Evolutionary conservation across 2,797 vertebrate genomes (phyloP), one percentile per base, ranked within the genome.

Genomic region (Coluber constrictor): DNA sequence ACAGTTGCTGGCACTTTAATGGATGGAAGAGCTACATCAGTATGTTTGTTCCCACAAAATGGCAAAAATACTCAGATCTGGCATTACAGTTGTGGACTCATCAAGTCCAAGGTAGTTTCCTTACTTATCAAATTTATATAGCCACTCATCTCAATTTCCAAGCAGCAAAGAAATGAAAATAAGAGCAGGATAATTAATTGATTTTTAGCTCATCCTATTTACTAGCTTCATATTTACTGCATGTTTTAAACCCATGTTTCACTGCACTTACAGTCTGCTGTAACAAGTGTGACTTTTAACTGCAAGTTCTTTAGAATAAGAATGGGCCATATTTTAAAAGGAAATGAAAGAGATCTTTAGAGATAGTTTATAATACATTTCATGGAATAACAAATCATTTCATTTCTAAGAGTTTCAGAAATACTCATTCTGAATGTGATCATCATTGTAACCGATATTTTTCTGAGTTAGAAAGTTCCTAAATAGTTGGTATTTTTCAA

Each of bases 31-130:
- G 97, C 97, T 0, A 94, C 97, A 0, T 98, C 97, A 1, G 97
- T 98, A 92, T 98, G 96, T 0, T 93, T 97, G 0, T 96, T 97
- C 86, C 96, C 98, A 0, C 96, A 95, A 87, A 96, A 91, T 0
- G 96, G 97, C 43, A 96, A 96, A 93, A 92, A 94, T 51, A 97
- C 97, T 3, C 98, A 98, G 96, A 95, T 98, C 95, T 98, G 98
- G 98, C 94, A 97, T 95, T 98, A 98, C 96, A 97, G 95, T 27
- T 93, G 8, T 0, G 98, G 98, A 4, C 97, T 98, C 83, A 94
- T 99, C 93, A 98, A 98, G 95, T 98, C 98, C 95, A 98, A 97
- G 98, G 98, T 98, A 94, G 96, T 95, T 47, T 55, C 60, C n/a
- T 89, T 66, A n/a, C 23, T 83, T 83, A 25, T 25, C 37, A 47